Conservation (phyloP, 2,113 vertebrate genomes). For the Cheirogaleus medius region DNA sequence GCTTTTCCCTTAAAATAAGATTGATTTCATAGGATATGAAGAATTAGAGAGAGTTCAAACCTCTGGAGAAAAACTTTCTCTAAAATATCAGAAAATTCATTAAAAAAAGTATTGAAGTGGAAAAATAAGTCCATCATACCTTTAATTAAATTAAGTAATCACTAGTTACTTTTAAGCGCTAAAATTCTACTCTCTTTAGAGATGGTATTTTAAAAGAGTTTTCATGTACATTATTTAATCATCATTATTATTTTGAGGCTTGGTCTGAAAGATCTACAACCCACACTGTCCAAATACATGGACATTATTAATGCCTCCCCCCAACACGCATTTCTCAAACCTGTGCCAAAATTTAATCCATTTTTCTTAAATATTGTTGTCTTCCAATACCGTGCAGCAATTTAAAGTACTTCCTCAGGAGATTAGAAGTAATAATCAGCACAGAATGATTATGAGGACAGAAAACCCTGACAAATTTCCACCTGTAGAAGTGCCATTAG, state of each 20-base stretch:
- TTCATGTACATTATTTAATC: not conserved
- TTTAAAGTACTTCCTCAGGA: not conserved
- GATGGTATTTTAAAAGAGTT: not conserved
- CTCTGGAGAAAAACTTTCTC: not conserved
- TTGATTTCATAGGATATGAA: not conserved
- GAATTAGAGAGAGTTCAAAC: not conserved
- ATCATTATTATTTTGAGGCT: conserved; percentile 4
- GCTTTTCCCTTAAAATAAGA: not conserved
- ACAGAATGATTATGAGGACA: not conserved
- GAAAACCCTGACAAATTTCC: not conserved
- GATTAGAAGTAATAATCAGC: not conserved
- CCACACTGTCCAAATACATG: not conserved
- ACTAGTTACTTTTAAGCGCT: not conserved
- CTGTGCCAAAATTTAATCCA: not conserved
- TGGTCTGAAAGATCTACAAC: not conserved
- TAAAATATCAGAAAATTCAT: conserved; percentile 7
- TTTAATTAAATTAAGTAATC: not conserved
- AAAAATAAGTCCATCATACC: not conserved
- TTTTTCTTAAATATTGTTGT: not conserved
- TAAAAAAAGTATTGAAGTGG: not conserved
- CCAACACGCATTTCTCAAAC: not conserved
- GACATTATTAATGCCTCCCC: not conserved
- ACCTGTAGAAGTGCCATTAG: not conserved
- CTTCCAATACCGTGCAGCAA: not conserved
- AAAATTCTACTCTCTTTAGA: not conserved